Evolutionary conservation across 1,140 invertebrate genomes (phyloP).

Genomic region (Brachionus angularis): DNA sequence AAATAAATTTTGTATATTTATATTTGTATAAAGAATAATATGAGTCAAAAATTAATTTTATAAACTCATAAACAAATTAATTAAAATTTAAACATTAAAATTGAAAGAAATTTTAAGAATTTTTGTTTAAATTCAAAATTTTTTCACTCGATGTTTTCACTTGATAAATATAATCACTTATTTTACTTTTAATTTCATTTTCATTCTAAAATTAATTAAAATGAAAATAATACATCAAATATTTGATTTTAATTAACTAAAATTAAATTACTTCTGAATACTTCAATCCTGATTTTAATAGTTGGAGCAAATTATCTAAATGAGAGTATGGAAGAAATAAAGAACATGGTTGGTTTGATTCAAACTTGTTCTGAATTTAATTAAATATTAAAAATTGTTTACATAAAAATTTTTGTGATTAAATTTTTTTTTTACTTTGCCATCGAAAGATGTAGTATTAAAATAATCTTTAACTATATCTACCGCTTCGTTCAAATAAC

Average conservation of each 20-base stretch:
- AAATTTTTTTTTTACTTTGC: not conserved
- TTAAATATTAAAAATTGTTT: not conserved
- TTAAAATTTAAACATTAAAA: not conserved
- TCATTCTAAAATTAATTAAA: slow-evolving; percentile 9
- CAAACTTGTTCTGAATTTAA: no score
- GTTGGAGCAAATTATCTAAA: no score
- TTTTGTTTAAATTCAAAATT: not conserved
- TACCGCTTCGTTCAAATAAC: slow-evolving; percentile 21
- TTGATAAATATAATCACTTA: slow-evolving; percentile 28
- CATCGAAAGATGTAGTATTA: not conserved
- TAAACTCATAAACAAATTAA: not conserved
- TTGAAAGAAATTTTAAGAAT: not conserved
- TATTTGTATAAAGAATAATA: no score
- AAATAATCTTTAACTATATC: slow-evolving; percentile 14
- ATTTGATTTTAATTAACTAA: not conserved
- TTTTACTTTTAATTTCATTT: no score
- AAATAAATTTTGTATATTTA: no score
- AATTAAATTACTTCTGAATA: no score
- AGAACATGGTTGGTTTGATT: no score
- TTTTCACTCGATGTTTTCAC: not conserved
- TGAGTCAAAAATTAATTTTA: no score
- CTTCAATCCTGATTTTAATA: no score
- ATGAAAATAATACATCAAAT: not conserved
- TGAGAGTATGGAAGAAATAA: no score
- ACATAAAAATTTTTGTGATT: not conserved